Conservation (phyloP, 35 echinoderm and acorn worm species). For the Apostichopus californicus region DNA sequence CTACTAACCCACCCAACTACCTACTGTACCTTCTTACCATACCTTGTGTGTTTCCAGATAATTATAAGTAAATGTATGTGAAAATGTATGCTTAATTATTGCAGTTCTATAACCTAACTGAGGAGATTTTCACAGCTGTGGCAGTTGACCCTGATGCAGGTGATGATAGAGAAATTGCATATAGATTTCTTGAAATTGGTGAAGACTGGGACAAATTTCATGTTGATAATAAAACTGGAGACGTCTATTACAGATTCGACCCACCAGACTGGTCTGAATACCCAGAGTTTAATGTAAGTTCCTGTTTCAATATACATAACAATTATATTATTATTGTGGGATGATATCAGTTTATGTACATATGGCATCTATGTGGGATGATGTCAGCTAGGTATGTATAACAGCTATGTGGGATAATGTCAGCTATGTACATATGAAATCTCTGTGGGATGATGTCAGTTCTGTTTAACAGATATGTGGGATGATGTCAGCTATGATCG, state of each 20-base stretch:
- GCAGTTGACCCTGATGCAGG: neutral
- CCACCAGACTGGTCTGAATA: neutral
- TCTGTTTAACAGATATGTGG: too few species aligned
- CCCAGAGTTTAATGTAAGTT: constrained; percentile 7
- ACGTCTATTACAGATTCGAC: neutral
- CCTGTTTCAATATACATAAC: too few species aligned
- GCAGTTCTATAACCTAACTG: neutral
- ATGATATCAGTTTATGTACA: too few species aligned
- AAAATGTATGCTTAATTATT: neutral
- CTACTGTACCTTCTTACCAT: neutral
- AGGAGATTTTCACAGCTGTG: neutral
- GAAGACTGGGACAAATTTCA: neutral
- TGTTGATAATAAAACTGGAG: neutral
- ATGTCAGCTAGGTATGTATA: too few species aligned
- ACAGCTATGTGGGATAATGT: too few species aligned
- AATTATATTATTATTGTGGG: too few species aligned
- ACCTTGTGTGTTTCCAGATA: neutral
- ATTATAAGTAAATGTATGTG: neutral
- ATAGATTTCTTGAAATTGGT: neutral
- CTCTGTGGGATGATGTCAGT: too few species aligned
- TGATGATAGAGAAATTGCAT: constrained; percentile 8
- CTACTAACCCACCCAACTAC: too few species aligned
- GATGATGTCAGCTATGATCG: too few species aligned
- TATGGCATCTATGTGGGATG: too few species aligned
- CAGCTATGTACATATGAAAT: too few species aligned